Evolutionary conservation across 2,113 vertebrate species (phyloP).

Genomic region (Rhodinocichla rosea): DNA sequence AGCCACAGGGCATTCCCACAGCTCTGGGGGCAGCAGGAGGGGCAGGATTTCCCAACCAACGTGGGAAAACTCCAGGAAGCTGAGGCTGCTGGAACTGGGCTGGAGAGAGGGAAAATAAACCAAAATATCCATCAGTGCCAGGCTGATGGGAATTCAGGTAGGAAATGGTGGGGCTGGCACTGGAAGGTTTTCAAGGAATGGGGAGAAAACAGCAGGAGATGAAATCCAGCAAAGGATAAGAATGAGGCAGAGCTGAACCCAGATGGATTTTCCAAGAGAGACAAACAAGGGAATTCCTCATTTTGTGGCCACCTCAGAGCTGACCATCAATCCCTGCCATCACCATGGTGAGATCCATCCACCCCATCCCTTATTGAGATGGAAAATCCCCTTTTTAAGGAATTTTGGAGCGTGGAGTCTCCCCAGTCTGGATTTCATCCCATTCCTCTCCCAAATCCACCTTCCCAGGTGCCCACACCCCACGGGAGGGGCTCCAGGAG

Average conservation of each 20-base stretch:
- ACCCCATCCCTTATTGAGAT: not conserved
- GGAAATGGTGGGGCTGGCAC: not conserved
- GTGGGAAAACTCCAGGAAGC: not conserved
- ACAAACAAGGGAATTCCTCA: not conserved
- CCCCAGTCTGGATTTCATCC: not conserved
- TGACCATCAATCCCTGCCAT: not conserved
- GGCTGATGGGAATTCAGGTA: not conserved
- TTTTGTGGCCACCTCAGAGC: not conserved
- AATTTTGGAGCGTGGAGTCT: rapidly evolving
- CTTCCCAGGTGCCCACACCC: not conserved
- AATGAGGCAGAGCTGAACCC: not conserved
- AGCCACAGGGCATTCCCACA: not conserved
- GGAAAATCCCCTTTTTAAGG: not conserved
- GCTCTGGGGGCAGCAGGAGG: not conserved
- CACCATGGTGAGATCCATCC: too few relatives aligned
- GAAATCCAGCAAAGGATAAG: rapidly evolving
- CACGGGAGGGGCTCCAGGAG: not conserved
- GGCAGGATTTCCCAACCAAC: not conserved
- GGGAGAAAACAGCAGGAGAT: not conserved
- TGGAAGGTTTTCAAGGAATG: not conserved
- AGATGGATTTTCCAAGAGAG: not conserved
- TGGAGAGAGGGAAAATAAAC: not conserved
- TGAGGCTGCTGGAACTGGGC: not conserved
- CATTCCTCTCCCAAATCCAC: not conserved
- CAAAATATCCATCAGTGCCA: not conserved